Percentiles rank a stretch among this genome's conserved stretches.
These are phyloP conservation scores for Protomyctophum bolini DNA, from an alignment of 2,113 vertebrate genomes.

Conservation along the genomic window DNA sequence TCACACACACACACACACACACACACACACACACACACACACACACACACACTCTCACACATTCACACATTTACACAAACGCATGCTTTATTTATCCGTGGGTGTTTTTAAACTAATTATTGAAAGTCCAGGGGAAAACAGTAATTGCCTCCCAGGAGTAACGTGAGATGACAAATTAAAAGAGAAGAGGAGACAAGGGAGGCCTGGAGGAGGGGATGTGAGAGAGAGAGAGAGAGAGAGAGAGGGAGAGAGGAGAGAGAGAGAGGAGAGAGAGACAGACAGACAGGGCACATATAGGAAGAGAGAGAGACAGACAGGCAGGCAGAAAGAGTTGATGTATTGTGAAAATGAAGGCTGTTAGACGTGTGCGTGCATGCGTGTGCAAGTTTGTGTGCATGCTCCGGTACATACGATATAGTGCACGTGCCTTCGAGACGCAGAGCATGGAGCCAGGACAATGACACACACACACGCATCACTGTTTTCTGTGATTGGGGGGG, in stretches of 20 bases:
- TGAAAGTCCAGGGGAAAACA: constrained; percentile 75
- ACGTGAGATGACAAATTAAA: constrained; percentile 56
- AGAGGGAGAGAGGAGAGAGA: constrained; percentile 29
- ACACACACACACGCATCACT: constrained; percentile 16
- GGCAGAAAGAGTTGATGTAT: constrained; percentile 1
- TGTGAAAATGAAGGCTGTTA: neutral
- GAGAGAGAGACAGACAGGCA: constrained; percentile 5
- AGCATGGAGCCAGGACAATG: neutral
- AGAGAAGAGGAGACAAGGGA: constrained; percentile 44
- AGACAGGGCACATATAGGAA: constrained; percentile 1
- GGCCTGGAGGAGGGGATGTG: constrained; percentile 30
- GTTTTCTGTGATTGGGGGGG: constrained; percentile 30
- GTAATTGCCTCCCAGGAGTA: constrained; percentile 82
- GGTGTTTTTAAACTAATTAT: constrained; percentile 82
- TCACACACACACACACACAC: neutral
- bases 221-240: constrained; percentile 27
- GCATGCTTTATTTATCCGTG: constrained; percentile 77
- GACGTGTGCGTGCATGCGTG: too few relatives aligned
- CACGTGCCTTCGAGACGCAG: constrained; percentile 14
- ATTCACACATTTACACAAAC: constrained; percentile 20
- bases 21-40: constrained; percentile 33
- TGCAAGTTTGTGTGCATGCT: too few relatives aligned
- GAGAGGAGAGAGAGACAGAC: neutral
- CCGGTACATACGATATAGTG: too few relatives aligned
- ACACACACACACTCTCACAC: constrained; percentile 14